Conservation (phyloP, 2,113 vertebrate genomes). For the Pluvianellus socialis region DNA sequence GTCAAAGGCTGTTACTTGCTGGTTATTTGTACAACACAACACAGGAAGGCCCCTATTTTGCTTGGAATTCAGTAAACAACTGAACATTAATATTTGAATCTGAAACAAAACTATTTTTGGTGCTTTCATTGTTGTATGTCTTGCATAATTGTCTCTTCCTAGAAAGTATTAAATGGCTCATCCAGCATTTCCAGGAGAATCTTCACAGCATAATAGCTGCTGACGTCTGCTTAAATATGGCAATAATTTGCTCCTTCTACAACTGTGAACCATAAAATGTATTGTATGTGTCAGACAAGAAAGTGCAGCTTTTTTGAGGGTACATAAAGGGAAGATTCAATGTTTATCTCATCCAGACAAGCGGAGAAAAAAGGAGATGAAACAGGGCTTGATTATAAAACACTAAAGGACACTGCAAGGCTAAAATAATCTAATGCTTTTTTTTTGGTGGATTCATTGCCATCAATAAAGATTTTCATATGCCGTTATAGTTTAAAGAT, state of each 20-base stretch:
- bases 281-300: constrained; percentile 1
- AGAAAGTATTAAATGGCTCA: constrained; percentile 37
- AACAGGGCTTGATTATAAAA: not conserved
- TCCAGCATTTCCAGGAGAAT: constrained; percentile 23
- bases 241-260: constrained; percentile 57
- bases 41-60: not conserved
- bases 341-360: constrained; percentile 10
- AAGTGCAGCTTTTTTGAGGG: not conserved
- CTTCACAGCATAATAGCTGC: constrained; percentile 37
- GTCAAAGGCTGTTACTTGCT: not conserved
- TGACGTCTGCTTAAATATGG: constrained; percentile 59
- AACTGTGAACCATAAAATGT: constrained; percentile 8
- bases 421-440: not conserved
- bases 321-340: constrained; percentile 29
- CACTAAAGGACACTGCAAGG: not conserved
- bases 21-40: not conserved
- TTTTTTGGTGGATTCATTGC: not conserved
- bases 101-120: not conserved
- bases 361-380: not conserved
- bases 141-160: constrained; percentile 42
- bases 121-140: not conserved
- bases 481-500: not conserved
- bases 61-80: not conserved
- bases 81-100: constrained; percentile 14
- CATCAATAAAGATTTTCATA: not conserved